These are phyloP conservation scores for Rhamnusium bicolor DNA, from an alignment of 2,888 invertebrate species.

Conservation along the genomic window DNA sequence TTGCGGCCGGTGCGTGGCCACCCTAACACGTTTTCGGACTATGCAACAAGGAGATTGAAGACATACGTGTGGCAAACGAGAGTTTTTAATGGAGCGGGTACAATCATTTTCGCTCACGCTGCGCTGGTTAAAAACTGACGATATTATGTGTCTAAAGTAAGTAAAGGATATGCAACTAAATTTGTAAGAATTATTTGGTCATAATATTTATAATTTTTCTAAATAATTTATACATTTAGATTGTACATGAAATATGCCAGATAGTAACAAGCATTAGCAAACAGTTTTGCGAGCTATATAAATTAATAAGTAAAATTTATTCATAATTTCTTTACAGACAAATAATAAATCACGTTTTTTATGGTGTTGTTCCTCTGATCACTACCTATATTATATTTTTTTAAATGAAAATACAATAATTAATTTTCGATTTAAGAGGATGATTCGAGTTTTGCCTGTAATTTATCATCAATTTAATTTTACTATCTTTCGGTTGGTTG, in stretches of 20 bases:
- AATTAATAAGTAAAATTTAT: too few relatives aligned
- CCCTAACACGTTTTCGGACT: too few relatives aligned
- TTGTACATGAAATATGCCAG: background rate
- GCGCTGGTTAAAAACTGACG: too few relatives aligned
- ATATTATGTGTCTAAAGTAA: too few relatives aligned
- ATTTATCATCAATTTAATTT: too few relatives aligned
- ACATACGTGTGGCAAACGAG: too few relatives aligned
- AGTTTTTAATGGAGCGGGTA: too few relatives aligned
- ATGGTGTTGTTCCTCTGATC: background rate
- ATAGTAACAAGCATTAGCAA: background rate
- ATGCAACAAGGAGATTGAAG: too few relatives aligned
- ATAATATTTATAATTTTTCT: background rate
- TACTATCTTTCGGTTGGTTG: too few relatives aligned
- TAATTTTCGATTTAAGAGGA: background rate
- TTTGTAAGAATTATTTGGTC: background rate
- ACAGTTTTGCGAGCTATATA: background rate
- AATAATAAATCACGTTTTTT: background rate
- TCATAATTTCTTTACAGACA: background rate
- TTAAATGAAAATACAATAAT: too few relatives aligned
- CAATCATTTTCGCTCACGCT: too few relatives aligned
- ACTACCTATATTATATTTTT: background rate
- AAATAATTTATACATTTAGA: background rate
- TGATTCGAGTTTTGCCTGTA: background rate
- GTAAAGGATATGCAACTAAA: background rate
- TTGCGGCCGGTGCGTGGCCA: too few relatives aligned